Percentiles rank a stretch among this genome's conserved stretches.
These are phyloP conservation scores for Cosmopolites sordidus DNA, from an alignment of 2,888 invertebrate genomes.

Conservation along the genomic window DNA sequence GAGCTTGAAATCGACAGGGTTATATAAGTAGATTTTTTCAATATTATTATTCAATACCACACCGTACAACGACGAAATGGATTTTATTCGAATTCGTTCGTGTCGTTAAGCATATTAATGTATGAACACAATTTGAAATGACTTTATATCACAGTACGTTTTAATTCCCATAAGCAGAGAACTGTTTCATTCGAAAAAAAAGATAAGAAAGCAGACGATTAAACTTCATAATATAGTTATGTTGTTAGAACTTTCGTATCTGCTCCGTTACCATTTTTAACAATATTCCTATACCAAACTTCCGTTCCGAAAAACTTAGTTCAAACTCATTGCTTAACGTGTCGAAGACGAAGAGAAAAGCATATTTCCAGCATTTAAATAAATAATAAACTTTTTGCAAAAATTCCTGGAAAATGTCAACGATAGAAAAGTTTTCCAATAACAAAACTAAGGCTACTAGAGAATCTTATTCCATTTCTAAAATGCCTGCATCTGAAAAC, in stretches of 20 bases:
- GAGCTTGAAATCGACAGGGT: too few species aligned
- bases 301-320: constrained; percentile 5
- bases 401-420: neutral
- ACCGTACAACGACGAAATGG: too few species aligned
- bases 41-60: too few species aligned
- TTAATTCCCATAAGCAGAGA: too few species aligned
- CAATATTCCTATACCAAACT: constrained; percentile 10
- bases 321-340: constrained; percentile 8
- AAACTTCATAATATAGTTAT: constrained; percentile 4
- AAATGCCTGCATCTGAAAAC: too few species aligned
- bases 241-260: constrained; percentile 12
- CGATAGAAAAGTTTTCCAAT: neutral
- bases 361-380: constrained; percentile 7
- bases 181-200: neutral
- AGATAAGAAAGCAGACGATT: constrained; percentile 2
- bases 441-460: neutral
- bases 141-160: too few species aligned
- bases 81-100: too few species aligned
- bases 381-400: constrained; percentile 6
- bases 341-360: constrained; percentile 9
- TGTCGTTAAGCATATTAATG: too few species aligned
- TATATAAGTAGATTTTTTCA: too few species aligned
- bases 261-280: constrained; percentile 12
- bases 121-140: too few species aligned
- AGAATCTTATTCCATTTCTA: neutral